Evolutionary conservation across 2,888 invertebrate genomes (phyloP).

Genomic region (Anthoptus insignis): DNA sequence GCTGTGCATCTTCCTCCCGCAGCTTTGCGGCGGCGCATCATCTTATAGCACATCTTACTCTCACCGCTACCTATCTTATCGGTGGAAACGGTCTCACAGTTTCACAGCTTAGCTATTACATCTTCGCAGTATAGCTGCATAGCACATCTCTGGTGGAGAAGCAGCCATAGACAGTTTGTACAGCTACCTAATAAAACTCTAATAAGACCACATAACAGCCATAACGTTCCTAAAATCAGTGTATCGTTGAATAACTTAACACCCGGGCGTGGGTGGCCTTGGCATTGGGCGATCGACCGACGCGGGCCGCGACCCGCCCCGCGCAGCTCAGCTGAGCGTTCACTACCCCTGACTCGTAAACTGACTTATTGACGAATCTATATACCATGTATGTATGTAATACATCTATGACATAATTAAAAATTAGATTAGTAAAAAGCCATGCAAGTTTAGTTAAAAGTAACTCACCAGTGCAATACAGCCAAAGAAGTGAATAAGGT

Average conservation of each 20-base stretch:
- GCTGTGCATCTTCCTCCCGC: no score
- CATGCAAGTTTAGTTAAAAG: constrained; percentile 46
- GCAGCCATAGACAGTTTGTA: no score
- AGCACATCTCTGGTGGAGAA: no score
- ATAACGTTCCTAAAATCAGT: neutral
- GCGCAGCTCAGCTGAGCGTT: constrained; percentile 48
- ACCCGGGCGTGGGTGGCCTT: constrained; percentile 66
- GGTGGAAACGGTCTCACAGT: no score
- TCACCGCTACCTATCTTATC: no score
- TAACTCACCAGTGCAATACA: constrained; percentile 63
- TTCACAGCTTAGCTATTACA: no score
- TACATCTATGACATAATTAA: neutral
- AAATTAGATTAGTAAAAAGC: neutral
- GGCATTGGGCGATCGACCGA: constrained; percentile 79
- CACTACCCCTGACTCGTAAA: no score
- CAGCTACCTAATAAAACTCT: neutral
- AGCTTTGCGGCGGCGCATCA: no score
- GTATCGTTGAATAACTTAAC: constrained; percentile 25
- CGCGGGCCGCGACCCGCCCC: constrained; percentile 73
- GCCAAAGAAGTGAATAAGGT: constrained; percentile 36
- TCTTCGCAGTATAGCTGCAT: no score
- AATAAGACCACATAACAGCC: neutral
- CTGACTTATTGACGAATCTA: no score
- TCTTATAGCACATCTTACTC: no score
- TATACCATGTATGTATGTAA: no score